Conservation (phyloP, 2,888 invertebrate species). For the Eretmocerus hayati region DNA sequence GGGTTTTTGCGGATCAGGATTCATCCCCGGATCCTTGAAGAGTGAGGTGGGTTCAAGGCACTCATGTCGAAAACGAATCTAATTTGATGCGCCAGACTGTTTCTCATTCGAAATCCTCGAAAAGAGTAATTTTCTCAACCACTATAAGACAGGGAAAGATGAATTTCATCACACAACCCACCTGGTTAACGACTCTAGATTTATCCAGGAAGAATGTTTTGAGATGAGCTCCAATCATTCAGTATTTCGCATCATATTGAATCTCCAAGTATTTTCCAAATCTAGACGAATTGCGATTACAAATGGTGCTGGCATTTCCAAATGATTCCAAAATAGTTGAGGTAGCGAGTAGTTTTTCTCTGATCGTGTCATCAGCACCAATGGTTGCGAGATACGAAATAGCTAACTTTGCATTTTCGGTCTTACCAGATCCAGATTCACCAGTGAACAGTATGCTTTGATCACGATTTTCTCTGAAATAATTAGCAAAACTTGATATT, state of each 20-base stretch:
- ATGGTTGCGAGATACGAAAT: conserved; percentile 97
- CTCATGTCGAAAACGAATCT: no score
- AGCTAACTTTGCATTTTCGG: conserved; percentile 96
- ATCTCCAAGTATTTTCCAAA: conserved; percentile 96
- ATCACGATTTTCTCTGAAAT: conserved; percentile 52
- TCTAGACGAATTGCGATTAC: conserved; percentile 95
- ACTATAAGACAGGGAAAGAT: no score
- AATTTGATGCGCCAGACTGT: no score
- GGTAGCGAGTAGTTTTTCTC: conserved; percentile 90
- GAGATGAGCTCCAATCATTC: conserved; percentile 93
- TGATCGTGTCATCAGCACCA: conserved; percentile 84
- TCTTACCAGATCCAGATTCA: conserved; percentile 97
- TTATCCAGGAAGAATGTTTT: conserved; percentile 95
- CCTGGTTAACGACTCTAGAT: conserved; percentile 89
- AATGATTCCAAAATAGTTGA: conserved; percentile 99
- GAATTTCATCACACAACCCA: conserved; percentile 74
- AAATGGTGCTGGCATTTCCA: conserved; percentile 95
- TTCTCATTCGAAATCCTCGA: no score
- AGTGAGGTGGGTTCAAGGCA: no score
- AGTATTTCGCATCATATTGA: conserved; percentile 76
- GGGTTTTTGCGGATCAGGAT: no score
- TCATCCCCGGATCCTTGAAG: no score
- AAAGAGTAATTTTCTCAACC: no score
- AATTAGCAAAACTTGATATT: no score
- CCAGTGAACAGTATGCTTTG: conserved; percentile 90